Base-by-base conservation (phyloP, 2,113 vertebrate genomes). In the Gambusia holbrooki region DNA sequence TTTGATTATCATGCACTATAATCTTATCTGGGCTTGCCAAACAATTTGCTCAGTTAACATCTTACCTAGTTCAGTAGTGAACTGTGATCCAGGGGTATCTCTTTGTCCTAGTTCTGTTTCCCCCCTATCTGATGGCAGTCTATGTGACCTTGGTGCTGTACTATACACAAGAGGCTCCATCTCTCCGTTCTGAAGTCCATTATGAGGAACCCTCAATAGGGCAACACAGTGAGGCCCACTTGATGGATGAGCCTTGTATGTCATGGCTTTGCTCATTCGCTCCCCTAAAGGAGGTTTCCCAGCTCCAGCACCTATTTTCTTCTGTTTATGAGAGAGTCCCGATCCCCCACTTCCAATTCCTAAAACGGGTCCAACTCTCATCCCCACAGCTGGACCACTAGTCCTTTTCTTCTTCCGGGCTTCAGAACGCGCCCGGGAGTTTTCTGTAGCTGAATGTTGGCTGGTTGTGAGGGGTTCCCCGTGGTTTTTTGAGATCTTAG, bases 101-200 rank as follows among this genome's bases (percentile, higher is more conserved):
- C 93, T 70, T 17, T 95, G 83, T 15, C 88, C 88, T 5, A 93
- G 76, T 66, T 95, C 89, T 71, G 94, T 93, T 4, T 96, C 95
- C 63, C 90, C 94, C 64, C 93, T 93, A 37, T 95, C 90, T 0
- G 91, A 74, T 22, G 90, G 94, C 89, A 92, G 8, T 66, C 93
- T 92, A 11, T 95, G 94, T 81, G 95, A 92, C 81, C 93, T 94
- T 28, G 96, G 93, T 79, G 94, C 95, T 2, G 95, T 92, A 86
- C 95, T 96, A 93, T 97, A 97, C 83, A 94, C 86, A 51, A 93
- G 79, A 60, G 95, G 93, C 0, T 96, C 95, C 77, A 93, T 94
- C 73, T 97, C 96, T 82, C 97, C 97, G 0, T 98, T 98, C 80
- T 96, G 95, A 58, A 97, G 72, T 79, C 96, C 96, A 3, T 95